Evolutionary conservation across 2,113 vertebrate genomes (phyloP).

Genomic region (Pica pica): DNA sequence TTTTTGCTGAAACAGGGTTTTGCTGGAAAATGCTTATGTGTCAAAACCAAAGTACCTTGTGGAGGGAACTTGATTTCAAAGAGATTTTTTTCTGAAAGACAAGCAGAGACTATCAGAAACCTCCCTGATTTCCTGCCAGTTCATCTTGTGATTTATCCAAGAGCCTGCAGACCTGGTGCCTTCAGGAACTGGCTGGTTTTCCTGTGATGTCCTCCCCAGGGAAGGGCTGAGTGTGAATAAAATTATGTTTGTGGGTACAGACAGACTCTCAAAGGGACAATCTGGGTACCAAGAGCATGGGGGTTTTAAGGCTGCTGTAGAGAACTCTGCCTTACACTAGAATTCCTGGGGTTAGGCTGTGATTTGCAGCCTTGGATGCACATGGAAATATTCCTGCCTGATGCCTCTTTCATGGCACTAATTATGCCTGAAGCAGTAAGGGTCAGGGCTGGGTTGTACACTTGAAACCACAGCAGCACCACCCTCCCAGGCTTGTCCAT

Average conservation of each 20-base stretch:
- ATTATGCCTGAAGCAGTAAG: not conserved
- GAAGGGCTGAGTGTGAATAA: not conserved
- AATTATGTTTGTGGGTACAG: not conserved
- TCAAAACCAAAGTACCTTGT: not conserved
- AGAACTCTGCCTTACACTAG: not conserved
- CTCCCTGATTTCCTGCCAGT: not conserved
- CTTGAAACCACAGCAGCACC: not conserved
- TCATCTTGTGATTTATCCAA: not conserved
- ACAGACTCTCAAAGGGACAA: not conserved
- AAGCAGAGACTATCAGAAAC: not conserved
- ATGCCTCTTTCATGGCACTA: not conserved
- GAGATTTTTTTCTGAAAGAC: not conserved
- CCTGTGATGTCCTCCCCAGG: not conserved
- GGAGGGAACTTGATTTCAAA: conserved; percentile 4
- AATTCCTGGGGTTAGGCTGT: not conserved
- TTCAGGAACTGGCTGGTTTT: not conserved
- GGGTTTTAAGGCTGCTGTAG: not conserved
- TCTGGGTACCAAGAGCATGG: too few species aligned
- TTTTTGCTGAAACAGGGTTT: conserved; percentile 38
- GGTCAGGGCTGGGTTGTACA: not conserved
- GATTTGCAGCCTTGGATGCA: not conserved
- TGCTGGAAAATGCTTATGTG: conserved; percentile 23
- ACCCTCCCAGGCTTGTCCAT: not conserved
- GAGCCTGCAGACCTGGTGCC: not conserved
- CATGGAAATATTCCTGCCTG: not conserved